A percentile compares a stretch with the other conserved stretches of the same genome.
phyloP scores from a whole-genome alignment of 2,113 vertebrate genomes.

The Alligator sinensis region DNA sequence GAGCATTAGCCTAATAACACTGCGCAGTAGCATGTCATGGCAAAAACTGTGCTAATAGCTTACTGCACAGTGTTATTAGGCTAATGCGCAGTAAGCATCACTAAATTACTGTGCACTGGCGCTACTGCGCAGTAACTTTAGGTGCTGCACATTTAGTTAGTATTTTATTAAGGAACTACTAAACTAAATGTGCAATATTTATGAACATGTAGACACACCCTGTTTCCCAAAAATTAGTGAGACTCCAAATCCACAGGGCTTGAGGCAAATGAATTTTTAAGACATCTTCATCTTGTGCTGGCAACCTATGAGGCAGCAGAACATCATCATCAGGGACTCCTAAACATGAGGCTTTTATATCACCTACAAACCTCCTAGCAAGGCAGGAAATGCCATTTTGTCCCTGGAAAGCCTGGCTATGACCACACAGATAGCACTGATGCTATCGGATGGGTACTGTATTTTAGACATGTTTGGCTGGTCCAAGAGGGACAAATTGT shows the following conservation, averaged over 20 bases:
- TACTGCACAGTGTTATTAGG: no score
- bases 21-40: no score
- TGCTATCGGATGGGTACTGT: background rate
- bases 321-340: background rate
- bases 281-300: fast-evolving
- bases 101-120: no score
- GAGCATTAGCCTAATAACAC: no score
- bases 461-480: background rate
- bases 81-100: no score
- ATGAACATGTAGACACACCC: fast-evolving
- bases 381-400: background rate
- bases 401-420: background rate
- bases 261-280: background rate
- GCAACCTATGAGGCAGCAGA: background rate
- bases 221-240: background rate
- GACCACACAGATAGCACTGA: background rate
- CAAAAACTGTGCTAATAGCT: no score
- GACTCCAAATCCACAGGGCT: fast-evolving
- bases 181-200: background rate
- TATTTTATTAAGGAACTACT: no score
- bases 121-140: no score
- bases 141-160: no score
- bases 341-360: background rate
- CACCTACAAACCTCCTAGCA: background rate
- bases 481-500: background rate